A percentile compares a stretch with the other conserved stretches of the same genome.
These are phyloP conservation scores for Drosophila nannoptera DNA, from an alignment of 1,140 invertebrate species.

Conservation along the genomic window DNA sequence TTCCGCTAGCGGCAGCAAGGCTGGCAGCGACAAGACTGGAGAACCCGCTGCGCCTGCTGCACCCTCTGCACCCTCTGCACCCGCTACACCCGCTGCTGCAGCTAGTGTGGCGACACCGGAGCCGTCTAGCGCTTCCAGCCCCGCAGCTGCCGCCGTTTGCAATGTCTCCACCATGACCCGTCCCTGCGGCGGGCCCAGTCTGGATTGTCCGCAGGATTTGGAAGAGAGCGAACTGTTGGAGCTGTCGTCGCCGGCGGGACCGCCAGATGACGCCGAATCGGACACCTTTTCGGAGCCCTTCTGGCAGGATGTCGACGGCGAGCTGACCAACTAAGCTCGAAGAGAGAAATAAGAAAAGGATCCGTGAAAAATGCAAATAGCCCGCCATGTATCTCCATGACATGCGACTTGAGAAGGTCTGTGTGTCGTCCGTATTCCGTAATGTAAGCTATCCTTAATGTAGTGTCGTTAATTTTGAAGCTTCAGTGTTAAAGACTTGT, in stretches of 20 bases:
- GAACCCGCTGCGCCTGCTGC: constrained; percentile 10
- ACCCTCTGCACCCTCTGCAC: background rate
- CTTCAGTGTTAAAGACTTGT: background rate
- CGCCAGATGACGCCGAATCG: constrained; percentile 46
- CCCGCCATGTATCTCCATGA: too few species aligned
- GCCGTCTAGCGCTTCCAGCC: background rate
- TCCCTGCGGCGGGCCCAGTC: constrained; percentile 38
- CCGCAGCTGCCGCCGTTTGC: background rate
- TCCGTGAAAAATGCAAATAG: too few species aligned
- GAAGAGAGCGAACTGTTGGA: constrained; percentile 58
- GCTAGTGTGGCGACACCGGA: background rate
- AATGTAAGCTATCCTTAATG: too few species aligned
- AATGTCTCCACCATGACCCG: constrained; percentile 2
- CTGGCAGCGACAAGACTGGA: constrained; percentile 1
- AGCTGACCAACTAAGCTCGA: constrained; percentile 44
- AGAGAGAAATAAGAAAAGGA: too few species aligned
- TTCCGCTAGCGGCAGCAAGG: background rate
- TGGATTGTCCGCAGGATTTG: constrained; percentile 60
- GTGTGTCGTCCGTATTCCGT: too few species aligned
- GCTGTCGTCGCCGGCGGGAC: constrained; percentile 49
- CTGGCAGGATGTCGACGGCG: constrained; percentile 65
- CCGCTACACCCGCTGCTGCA: background rate
- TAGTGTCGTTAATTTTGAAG: background rate
- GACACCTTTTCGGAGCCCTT: constrained; percentile 62
- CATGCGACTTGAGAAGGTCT: too few species aligned